phyloP scores from a whole-genome alignment of 2,113 vertebrate species.

The Naja naja region DNA sequence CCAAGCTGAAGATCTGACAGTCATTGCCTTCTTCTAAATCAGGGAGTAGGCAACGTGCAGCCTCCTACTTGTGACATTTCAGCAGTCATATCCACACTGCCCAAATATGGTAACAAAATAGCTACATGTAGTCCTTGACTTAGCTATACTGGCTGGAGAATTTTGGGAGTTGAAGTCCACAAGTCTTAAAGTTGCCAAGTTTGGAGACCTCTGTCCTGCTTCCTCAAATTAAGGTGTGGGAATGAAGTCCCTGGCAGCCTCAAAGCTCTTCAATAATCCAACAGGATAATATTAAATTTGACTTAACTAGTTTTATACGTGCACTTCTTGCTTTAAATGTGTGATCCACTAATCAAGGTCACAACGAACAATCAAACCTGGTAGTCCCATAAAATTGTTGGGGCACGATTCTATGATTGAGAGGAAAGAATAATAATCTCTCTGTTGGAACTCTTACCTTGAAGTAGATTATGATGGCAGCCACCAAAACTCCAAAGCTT shows the following conservation, averaged over 20 bases:
- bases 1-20: too few relatives aligned
- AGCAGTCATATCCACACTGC: neutral
- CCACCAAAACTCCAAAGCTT: slow-evolving; percentile 82
- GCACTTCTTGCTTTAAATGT: neutral
- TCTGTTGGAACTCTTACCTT: slow-evolving; percentile 67
- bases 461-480: slow-evolving; percentile 82
- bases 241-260: neutral
- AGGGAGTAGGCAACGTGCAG: neutral
- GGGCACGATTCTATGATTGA: too few relatives aligned
- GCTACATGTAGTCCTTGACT: neutral
- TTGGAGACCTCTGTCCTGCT: neutral
- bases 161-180: too few relatives aligned
- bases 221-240: neutral
- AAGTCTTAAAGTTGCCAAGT: too few relatives aligned
- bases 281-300: neutral
- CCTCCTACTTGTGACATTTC: neutral
- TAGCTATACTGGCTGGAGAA: neutral
- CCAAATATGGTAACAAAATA: neutral
- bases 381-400: too few relatives aligned
- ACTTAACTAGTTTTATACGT: neutral
- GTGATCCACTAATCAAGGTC: neutral
- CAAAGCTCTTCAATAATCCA: neutral
- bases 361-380: too few relatives aligned
- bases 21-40: neutral
- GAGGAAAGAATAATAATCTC: neutral